Conservation (phyloP, 2,797 vertebrate species). For the Acipenser ruthenus region DNA sequence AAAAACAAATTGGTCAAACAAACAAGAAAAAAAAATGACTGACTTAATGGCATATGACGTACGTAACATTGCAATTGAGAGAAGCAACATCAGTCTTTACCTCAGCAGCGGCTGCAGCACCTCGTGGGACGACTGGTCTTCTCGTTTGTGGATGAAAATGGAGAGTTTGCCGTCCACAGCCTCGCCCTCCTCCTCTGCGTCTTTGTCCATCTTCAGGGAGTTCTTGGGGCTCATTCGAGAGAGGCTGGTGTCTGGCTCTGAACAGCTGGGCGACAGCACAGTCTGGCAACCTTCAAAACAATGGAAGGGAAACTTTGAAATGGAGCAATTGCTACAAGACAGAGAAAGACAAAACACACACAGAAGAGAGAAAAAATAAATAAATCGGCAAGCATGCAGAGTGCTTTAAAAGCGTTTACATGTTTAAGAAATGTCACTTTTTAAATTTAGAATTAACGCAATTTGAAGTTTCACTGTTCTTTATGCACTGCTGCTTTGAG, state of each 20-base stretch:
- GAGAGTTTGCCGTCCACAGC: slow-evolving; percentile 96
- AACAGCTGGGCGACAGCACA: slow-evolving; percentile 89
- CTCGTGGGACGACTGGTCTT: slow-evolving; percentile 96
- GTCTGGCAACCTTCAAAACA: slow-evolving; percentile 82
- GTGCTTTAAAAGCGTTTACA: too few species aligned
- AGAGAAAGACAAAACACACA: not conserved
- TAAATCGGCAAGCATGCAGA: too few species aligned
- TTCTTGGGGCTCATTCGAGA: slow-evolving; percentile 82
- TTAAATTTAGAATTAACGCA: too few species aligned
- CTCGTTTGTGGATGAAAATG: slow-evolving; percentile 95
- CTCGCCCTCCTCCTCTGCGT: slow-evolving; percentile 87
- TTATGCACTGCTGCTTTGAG: too few species aligned
- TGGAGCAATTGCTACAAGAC: not conserved
- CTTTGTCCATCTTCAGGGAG: slow-evolving; percentile 82
- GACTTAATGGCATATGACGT: not conserved
- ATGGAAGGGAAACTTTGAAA: not conserved
- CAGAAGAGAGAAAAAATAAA: not conserved
- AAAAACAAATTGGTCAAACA: slow-evolving; percentile 17
- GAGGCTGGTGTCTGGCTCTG: slow-evolving; percentile 83
- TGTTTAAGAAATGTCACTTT: too few species aligned
- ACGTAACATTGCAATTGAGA: not conserved
- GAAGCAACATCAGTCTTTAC: slow-evolving; percentile 44
- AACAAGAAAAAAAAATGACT: slow-evolving; percentile 5
- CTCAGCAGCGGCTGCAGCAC: slow-evolving; percentile 93
- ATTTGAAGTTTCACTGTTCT: too few species aligned